Evolutionary conservation across 1,140 invertebrate genomes (phyloP).

Genomic region (Camponotus vicinus): DNA sequence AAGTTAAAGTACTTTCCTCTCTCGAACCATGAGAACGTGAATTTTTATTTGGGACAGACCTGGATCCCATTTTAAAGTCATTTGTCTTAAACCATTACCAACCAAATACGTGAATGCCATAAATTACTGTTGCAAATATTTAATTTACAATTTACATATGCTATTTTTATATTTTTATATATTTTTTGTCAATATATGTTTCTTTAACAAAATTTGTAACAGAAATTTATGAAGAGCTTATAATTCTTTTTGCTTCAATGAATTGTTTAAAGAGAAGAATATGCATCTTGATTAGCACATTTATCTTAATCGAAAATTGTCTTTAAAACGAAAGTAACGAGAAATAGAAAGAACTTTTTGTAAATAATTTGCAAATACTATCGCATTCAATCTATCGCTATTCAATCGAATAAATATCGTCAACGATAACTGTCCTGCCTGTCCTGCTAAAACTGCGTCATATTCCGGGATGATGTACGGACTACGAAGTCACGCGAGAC

Average conservation of each 20-base stretch:
- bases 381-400: background rate
- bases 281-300: background rate
- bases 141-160: too few relatives aligned
- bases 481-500: slow-evolving; percentile 48
- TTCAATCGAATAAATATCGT: background rate
- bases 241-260: background rate
- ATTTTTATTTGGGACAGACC: background rate
- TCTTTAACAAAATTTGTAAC: too few relatives aligned
- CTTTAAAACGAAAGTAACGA: background rate
- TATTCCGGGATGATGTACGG: slow-evolving; percentile 21
- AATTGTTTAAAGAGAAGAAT: background rate
- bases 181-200: too few relatives aligned
- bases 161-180: too few relatives aligned
- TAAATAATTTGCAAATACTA: background rate
- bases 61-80: background rate
- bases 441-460: slow-evolving; percentile 10
- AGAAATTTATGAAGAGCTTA: too few relatives aligned
- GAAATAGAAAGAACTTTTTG: background rate
- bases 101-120: too few relatives aligned
- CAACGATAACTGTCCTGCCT: background rate
- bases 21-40: background rate
- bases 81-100: too few relatives aligned
- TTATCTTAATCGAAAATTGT: background rate
- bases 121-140: too few relatives aligned
- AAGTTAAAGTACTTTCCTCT: slow-evolving; percentile 10